Evolutionary conservation across 1,140 invertebrate species (phyloP), one percentile per base, ranked within the genome.

Genomic region (Drosophila truncata): DNA sequence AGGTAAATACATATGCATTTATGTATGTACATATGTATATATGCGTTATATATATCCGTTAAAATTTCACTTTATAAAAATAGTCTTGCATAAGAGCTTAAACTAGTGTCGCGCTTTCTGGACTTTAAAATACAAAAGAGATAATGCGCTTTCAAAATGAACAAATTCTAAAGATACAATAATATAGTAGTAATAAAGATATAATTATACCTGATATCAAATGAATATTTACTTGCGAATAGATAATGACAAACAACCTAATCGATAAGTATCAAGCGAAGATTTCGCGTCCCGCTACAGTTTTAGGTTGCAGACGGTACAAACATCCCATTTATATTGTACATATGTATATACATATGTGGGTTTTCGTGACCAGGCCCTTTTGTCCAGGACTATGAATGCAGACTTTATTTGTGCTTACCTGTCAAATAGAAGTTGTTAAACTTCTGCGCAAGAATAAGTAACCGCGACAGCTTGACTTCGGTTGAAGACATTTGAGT

Each of bases 361-460:
- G 1, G 11, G 18, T 5, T 23, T 5, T 11, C 4, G 11, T 27
- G 47, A 13, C 5, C 27, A 29, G 20, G 44, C 18, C 55, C 8
- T 18, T 59, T 31, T 60, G 7, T 23, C 41, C 31, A 9, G 10
- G 18, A 27, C 18, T 20, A 14, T 33, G 4, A 18, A 27, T 8
- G 13, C 18, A 6, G 41, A 29, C 11, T 41, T 27, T 0, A 54
- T 35, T 14, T 10, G 31, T 71, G 23, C 63, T 44, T 49, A 72
- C 69, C 69, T 60, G 65, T 71, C 23, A 72, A 23, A 39, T 72
- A 72, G n/a, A 72, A 72, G 54, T 72, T 72, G 29, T 72, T 72
- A 72, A 59, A 71, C 29, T 72, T 72, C 47, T 71, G 66, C 8
- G 69, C 69, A n/a, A 71, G 35, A 44, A 72, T 39, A 11, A 72